These are phyloP conservation scores for Cancer borealis DNA, from an alignment of 2,888 invertebrate genomes.

Conservation along the genomic window DNA sequence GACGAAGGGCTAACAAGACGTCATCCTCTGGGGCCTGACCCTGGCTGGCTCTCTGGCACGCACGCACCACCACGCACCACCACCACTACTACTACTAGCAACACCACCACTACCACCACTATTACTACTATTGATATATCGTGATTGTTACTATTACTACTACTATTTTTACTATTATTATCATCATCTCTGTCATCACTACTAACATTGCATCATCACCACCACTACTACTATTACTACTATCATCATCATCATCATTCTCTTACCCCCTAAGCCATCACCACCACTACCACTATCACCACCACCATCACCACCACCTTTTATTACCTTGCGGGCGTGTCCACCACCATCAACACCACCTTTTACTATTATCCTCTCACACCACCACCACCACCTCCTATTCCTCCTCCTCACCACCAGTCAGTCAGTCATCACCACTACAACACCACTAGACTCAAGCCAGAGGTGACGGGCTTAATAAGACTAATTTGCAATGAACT, in stretches of 20 bases:
- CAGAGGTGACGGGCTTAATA: no score
- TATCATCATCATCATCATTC: background rate
- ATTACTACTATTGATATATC: background rate
- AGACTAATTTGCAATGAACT: no score
- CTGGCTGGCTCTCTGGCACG: background rate
- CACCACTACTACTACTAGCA: background rate
- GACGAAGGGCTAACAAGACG: constrained; percentile 7
- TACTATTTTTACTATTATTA: background rate
- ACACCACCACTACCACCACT: background rate
- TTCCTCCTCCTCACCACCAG: no score
- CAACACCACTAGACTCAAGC: no score
- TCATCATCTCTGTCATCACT: background rate
- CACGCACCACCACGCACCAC: background rate
- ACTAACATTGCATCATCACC: background rate
- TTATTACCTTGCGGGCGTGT: no score
- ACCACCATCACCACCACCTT: background rate
- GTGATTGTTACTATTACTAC: background rate
- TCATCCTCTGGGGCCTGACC: background rate
- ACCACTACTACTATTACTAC: background rate
- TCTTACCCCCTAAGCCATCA: background rate
- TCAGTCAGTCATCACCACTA: no score
- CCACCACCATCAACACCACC: no score
- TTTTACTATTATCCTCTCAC: no score
- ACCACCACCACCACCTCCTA: no score
- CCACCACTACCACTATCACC: background rate